Percentiles rank a stretch among this genome's conserved stretches.
These are phyloP conservation scores for Diuraphis noxia DNA, from an alignment of 1,140 invertebrate genomes.

Conservation along the genomic window DNA sequence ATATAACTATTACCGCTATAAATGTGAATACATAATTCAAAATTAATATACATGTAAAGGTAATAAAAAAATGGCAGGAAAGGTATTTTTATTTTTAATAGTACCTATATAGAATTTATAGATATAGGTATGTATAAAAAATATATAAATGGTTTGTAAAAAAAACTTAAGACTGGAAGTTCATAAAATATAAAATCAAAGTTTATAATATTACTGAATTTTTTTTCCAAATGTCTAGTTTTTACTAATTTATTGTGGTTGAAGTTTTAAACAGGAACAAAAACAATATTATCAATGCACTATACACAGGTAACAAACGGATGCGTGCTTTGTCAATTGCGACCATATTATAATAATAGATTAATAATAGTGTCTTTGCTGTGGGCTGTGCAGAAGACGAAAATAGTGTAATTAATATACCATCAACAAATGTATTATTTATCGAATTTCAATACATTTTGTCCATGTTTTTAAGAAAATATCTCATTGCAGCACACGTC, in stretches of 20 bases:
- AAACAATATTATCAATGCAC: neutral
- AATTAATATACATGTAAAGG: neutral
- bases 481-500: neutral
- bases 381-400: neutral
- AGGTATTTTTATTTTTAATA: neutral
- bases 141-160: no score
- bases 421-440: neutral
- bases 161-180: neutral
- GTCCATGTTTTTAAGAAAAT: neutral
- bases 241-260: neutral
- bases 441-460: neutral
- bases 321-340: no score
- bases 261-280: neutral
- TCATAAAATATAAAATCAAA: neutral
- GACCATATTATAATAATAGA: no score
- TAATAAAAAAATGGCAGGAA: no score
- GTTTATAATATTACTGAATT: neutral
- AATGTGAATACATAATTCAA: neutral
- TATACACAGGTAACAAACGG: neutral
- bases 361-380: neutral
- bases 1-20: neutral
- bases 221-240: neutral
- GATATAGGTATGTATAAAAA: no score
- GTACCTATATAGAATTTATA: no score
- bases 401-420: neutral